Evolutionary conservation across 2,797 vertebrate species (phyloP).

Genomic region (Amniataba percoides): DNA sequence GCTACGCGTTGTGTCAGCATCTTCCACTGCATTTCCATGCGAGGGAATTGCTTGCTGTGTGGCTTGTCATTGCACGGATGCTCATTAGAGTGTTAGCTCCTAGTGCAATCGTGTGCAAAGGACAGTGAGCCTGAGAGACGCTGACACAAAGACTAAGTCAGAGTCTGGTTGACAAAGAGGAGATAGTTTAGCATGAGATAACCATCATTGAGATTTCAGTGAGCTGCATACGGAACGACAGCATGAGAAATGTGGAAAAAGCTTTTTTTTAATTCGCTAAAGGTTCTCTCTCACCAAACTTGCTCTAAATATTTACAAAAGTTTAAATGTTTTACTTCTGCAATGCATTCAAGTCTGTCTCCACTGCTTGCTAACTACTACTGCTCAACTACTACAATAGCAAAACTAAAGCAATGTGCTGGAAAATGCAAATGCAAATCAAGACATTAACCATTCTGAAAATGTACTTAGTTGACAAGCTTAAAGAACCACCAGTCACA

Average conservation of each 20-base stretch:
- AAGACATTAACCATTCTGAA: conserved; percentile 18
- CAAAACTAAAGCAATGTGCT: neutral
- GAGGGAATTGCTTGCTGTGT: conserved; percentile 49
- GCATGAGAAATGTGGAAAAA: neutral
- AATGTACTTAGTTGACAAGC: conserved; percentile 32
- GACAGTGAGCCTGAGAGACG: conserved; percentile 56
- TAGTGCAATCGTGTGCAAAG: conserved; percentile 60
- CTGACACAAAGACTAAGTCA: conserved; percentile 58
- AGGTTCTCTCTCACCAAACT: neutral
- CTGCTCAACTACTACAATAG: neutral
- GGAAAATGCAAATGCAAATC: neutral
- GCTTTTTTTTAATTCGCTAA: neutral
- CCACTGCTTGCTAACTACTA: neutral
- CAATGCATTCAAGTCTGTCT: neutral
- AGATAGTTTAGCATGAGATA: conserved; percentile 29
- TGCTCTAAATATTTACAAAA: neutral
- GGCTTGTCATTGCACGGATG: conserved; percentile 62
- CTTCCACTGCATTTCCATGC: conserved; percentile 61
- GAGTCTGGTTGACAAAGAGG: conserved; percentile 48
- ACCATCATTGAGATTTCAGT: conserved; percentile 16
- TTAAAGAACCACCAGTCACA: conserved; percentile 29
- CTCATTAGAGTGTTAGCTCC: conserved; percentile 71
- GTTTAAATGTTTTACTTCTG: neutral
- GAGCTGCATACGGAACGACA: neutral
- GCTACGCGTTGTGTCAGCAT: conserved; percentile 61